Conservation (phyloP, 2,113 vertebrate genomes). For the Eulacestoma nigropectus region DNA sequence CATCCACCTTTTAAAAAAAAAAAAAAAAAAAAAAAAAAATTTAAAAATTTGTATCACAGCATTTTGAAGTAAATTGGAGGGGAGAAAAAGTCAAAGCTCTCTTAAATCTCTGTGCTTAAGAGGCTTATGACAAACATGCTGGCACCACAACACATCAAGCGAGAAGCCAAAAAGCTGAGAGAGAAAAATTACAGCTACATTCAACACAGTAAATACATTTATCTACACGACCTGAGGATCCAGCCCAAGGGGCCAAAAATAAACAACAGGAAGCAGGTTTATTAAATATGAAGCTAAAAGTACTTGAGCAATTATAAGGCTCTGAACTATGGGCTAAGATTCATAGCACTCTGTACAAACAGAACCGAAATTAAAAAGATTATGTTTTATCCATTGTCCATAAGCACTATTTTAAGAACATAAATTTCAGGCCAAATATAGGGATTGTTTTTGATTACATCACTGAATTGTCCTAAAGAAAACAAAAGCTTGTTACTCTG, state of each 20-base stretch:
- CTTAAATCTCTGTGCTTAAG: neutral
- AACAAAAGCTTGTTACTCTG: neutral
- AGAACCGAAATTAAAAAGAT: neutral
- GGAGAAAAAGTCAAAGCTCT: neutral
- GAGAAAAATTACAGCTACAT: neutral
- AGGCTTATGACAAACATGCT: neutral
- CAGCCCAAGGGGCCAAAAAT: neutral
- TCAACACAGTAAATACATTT: neutral
- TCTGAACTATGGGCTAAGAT: neutral
- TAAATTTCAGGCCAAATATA: neutral
- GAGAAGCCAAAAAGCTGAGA: neutral
- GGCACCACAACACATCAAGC: neutral
- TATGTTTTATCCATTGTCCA: neutral
- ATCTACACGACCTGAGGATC: neutral
- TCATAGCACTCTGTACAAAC: neutral
- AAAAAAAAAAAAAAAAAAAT: neutral
- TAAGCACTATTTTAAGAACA: neutral
- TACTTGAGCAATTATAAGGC: neutral
- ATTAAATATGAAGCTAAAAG: neutral
- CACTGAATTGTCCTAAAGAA: neutral
- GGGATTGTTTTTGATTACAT: neutral
- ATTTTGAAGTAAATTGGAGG: neutral
- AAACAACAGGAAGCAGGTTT: neutral
- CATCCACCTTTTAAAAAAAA: conserved; percentile 54
- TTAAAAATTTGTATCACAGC: neutral